Evolutionary conservation across 2,113 vertebrate species (phyloP), one percentile per base, ranked within the genome.

Genomic region (Talpa occidentalis): DNA sequence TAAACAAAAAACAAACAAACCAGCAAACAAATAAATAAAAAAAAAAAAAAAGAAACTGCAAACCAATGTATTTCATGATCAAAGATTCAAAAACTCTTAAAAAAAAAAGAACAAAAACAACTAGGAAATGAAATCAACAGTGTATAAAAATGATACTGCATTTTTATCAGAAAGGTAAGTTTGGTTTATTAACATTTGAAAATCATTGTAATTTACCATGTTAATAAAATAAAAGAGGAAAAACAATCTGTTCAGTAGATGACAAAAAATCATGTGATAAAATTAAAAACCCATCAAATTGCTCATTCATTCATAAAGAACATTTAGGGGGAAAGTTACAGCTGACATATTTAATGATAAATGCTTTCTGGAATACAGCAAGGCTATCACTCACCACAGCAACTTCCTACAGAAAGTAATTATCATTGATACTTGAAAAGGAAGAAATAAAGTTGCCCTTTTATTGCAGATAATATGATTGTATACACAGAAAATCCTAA

Each of bases 291-390:
- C 60, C 35, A 26, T 56, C 80, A 35, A 59, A 2, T 60, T 81
- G 8, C 40, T 78, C 49, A 28, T 0, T 72, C 44, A 70, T 24
- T 69, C 11, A 35, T 37, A 49, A 67, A 67, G 19, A 79, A 72
- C 40, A 70, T 66, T 30, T 72, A 59, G 40, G n/a, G 35, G 11
- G 40, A 77, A 67, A 78, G 10, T 60, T 67, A 49, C 4, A 72
- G n/a, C 19, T 96, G 44, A 52, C n/a, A 54, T 84, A 52, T 89
- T 89, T 86, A 95, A 66, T 86, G 62, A 42, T 77, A 70, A 73
- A 3, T 78, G 6, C 44, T 78, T 86, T 60, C 76, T 67, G 47
- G 35, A 87, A 73, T 4, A 32, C 89, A 44, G 49, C 47, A 56
- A 47, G 49, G 30, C 22, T 60, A 19, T 72, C 37, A 21, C 16